A percentile compares a stretch with the other conserved stretches of the same genome.
Evolutionary conservation across 2,797 vertebrate genomes (phyloP).

Genomic region (Cynopterus sphinx): DNA sequence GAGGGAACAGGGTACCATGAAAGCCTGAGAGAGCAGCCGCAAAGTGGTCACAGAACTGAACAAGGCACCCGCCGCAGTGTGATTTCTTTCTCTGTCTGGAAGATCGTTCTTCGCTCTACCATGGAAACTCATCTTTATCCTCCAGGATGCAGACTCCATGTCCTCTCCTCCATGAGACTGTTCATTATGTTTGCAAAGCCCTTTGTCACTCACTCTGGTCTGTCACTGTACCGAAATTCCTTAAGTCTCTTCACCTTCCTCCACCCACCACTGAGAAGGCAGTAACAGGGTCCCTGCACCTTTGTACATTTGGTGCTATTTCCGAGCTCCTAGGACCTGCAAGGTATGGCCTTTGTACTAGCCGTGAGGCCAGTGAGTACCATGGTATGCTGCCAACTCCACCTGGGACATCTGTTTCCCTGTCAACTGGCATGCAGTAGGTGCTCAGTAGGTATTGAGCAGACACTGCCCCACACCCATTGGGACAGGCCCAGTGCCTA

Average conservation of each 20-base stretch:
- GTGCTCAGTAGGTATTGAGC: background rate
- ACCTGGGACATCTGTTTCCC: background rate
- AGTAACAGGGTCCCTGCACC: background rate
- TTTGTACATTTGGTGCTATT: background rate
- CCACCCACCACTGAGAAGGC: fast-evolving
- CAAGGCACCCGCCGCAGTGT: fast-evolving
- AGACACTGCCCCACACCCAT: background rate
- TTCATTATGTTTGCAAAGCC: background rate
- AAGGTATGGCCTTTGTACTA: fast-evolving
- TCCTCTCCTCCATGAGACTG: background rate
- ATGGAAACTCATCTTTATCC: background rate
- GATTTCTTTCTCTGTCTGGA: background rate
- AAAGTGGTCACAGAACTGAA: background rate
- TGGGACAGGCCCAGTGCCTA: no score
- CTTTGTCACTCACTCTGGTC: background rate
- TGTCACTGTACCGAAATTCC: background rate
- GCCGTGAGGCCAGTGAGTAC: background rate
- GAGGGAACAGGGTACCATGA: fast-evolving
- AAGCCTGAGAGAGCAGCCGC: background rate
- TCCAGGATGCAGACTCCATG: background rate
- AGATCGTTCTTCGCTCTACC: background rate
- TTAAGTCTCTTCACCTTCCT: background rate
- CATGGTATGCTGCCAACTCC: background rate
- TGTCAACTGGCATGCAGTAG: background rate
- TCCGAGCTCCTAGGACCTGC: background rate